These are phyloP conservation scores for Boloria selene DNA, from an alignment of 2,888 invertebrate species.

Conservation along the genomic window DNA sequence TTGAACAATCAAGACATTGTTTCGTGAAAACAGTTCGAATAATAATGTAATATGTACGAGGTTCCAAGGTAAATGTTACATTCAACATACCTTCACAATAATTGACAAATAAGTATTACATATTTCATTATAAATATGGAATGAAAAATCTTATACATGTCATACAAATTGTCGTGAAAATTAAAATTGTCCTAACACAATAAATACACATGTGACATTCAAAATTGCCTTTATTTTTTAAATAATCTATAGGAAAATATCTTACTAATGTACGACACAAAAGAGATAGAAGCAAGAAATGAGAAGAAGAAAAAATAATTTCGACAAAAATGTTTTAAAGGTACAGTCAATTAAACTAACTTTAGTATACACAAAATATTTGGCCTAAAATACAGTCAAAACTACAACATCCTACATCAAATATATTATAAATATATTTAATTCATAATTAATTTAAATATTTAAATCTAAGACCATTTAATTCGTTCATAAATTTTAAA, in stretches of 20 bases:
- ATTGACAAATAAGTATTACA: conserved; percentile 28
- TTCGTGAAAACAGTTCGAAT: conserved; percentile 38
- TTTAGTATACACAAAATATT: conserved; percentile 1
- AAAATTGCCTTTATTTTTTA: conserved; percentile 4
- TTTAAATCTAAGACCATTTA: background rate
- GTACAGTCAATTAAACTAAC: background rate
- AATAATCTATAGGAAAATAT: conserved; percentile 1
- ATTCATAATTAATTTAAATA: background rate
- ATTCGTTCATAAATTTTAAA: background rate
- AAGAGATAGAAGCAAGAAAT: conserved; percentile 3
- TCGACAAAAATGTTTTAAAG: conserved; percentile 5
- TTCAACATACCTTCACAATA: conserved; percentile 10
- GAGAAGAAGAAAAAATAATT: background rate
- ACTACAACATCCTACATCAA: no score
- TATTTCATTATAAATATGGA: conserved; percentile 23
- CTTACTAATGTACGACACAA: conserved; percentile 7
- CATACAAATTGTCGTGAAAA: conserved; percentile 17
- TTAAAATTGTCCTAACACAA: conserved; percentile 19
- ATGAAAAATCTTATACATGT: conserved; percentile 28
- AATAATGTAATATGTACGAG: conserved; percentile 27
- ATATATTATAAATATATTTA: no score
- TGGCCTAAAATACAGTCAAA: background rate
- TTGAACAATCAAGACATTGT: conserved; percentile 37
- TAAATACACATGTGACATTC: conserved; percentile 17
- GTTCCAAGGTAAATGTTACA: conserved; percentile 15